Conservation (phyloP, 2,113 vertebrate species). For the Urocynchramus pylzowi region DNA sequence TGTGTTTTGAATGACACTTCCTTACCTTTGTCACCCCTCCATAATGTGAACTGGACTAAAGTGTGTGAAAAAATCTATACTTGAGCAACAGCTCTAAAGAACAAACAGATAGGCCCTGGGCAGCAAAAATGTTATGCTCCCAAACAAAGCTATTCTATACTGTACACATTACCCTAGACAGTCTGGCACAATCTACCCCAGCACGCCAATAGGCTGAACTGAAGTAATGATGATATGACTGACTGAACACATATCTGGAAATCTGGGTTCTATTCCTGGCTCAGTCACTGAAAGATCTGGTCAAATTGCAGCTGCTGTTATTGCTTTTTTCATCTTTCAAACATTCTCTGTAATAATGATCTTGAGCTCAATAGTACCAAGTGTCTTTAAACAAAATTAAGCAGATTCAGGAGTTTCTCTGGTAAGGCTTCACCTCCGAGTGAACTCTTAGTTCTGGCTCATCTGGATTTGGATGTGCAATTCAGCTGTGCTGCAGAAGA, state of each 20-base stretch:
- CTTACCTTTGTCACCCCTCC: background rate
- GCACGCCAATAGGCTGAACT: background rate
- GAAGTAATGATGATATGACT: background rate
- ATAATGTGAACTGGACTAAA: rapidly evolving
- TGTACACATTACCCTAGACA: background rate
- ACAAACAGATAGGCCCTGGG: background rate
- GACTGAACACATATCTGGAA: background rate
- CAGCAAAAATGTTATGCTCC: background rate
- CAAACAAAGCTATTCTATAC: background rate
- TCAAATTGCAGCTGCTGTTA: background rate
- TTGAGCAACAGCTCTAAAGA: background rate
- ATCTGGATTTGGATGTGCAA: background rate
- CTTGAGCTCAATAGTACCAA: background rate
- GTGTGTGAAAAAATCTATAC: background rate
- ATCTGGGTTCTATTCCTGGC: background rate
- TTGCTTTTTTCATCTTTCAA: background rate
- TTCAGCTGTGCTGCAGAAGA: background rate
- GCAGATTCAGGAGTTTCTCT: background rate
- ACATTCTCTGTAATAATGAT: background rate
- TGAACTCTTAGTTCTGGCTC: background rate
- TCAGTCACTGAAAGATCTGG: background rate
- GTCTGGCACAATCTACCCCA: background rate
- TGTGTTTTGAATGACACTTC: background rate
- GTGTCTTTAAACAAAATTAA: background rate
- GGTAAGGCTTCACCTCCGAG: background rate